phyloP scores from a whole-genome alignment of 2,888 invertebrate genomes.

The Teleogryllus oceanicus region DNA sequence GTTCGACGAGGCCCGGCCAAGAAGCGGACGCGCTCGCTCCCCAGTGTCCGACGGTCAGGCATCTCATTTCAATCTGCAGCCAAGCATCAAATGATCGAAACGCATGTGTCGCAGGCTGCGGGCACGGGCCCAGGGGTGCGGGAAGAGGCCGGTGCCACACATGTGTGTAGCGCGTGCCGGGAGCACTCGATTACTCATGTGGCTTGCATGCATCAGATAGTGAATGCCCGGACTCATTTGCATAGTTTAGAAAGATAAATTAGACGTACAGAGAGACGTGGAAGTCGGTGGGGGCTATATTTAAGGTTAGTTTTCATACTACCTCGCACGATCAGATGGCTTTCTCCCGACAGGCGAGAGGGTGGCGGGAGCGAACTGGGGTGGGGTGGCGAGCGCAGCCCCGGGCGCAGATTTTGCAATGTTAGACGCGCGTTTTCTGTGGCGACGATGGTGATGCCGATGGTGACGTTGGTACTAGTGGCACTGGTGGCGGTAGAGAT shows the following conservation, averaged over 20 bases:
- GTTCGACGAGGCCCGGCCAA: no score
- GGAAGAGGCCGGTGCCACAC: background rate
- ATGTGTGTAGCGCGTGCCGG: background rate
- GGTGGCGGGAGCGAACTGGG: background rate
- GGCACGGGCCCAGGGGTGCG: no score
- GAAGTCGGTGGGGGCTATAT: background rate
- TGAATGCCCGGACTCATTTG: constrained; percentile 3
- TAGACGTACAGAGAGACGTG: background rate
- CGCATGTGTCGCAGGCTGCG: background rate
- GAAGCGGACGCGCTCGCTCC: no score
- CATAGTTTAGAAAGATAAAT: constrained; percentile 18
- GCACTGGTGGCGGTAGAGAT: background rate
- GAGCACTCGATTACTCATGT: background rate
- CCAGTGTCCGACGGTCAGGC: background rate
- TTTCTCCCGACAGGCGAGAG: background rate
- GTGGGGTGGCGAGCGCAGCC: no score
- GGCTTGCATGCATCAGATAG: constrained; percentile 1
- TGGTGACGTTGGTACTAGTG: background rate
- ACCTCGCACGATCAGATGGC: background rate
- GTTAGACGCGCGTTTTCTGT: no score
- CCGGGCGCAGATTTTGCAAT: no score
- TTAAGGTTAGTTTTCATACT: background rate
- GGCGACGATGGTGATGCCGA: background rate
- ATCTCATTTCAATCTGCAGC: background rate
- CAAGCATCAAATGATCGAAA: constrained; percentile 3